These are phyloP conservation scores for Campylomormyrus numenius DNA, from an alignment of 2,113 vertebrate species.

Conservation along the genomic window DNA sequence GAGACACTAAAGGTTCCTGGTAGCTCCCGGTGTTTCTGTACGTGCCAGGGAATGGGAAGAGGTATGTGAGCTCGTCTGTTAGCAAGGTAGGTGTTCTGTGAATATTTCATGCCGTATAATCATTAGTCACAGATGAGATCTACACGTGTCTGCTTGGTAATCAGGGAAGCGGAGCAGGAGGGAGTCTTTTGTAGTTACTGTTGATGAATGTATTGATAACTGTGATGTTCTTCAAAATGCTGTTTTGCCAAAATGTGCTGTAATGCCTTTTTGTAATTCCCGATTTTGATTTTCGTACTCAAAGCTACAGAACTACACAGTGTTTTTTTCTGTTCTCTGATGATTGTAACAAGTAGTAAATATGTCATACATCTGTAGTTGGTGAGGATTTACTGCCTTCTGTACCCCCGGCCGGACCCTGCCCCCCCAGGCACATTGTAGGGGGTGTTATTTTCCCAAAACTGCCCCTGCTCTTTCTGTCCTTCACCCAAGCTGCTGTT, in stretches of 20 bases:
- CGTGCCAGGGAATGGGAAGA: not conserved
- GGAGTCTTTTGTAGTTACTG: not conserved
- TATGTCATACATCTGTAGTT: not conserved
- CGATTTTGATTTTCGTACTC: not conserved
- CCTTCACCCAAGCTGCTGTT: not conserved
- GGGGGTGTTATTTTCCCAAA: not conserved
- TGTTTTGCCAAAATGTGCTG: not conserved
- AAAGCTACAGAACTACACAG: not conserved
- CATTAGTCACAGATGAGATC: not conserved
- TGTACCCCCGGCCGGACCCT: not conserved
- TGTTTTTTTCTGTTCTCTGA: not conserved
- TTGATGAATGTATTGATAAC: not conserved
- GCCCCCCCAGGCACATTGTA: not conserved
- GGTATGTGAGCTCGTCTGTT: not conserved
- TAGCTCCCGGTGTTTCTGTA: not conserved
- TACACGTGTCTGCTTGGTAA: not conserved
- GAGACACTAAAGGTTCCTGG: constrained; percentile 15
- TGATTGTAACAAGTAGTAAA: not conserved
- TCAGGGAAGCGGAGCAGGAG: not conserved
- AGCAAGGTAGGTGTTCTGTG: constrained; percentile 19
- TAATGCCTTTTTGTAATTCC: not conserved
- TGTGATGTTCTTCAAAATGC: not conserved
- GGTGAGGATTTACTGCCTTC: not conserved
- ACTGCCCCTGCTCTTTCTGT: not conserved
- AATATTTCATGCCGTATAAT: constrained; percentile 4